Percentiles rank a stretch among this genome's conserved stretches.
These are phyloP conservation scores for Polydesmus complanatus DNA, from an alignment of 2,888 invertebrate species.

Conservation along the genomic window DNA sequence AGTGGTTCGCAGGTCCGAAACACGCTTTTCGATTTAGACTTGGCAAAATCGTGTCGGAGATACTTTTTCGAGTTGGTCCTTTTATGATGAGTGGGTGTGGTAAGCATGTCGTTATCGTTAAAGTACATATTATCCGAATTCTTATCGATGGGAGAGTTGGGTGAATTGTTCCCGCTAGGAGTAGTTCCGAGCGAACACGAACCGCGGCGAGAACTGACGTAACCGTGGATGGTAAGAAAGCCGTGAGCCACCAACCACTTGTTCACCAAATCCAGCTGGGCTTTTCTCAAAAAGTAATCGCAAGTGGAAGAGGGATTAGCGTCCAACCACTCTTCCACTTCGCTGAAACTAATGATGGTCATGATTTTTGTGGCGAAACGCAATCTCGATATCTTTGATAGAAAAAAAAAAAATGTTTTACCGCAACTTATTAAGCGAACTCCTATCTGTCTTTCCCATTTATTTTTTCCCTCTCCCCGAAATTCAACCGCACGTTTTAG, in stretches of 20 bases:
- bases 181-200: constrained; percentile 19
- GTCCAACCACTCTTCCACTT: constrained; percentile 39
- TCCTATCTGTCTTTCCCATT: no score
- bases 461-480: no score
- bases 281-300: constrained; percentile 37
- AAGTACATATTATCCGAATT: constrained; percentile 14
- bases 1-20: constrained; percentile 34
- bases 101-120: constrained; percentile 17
- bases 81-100: constrained; percentile 22
- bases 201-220: constrained; percentile 23
- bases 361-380: constrained; percentile 4
- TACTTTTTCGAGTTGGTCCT: constrained; percentile 37
- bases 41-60: constrained; percentile 38
- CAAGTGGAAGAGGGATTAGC: constrained; percentile 34
- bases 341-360: constrained; percentile 24
- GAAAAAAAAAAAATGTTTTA: no score
- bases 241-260: constrained; percentile 37
- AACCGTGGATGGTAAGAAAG: constrained; percentile 32
- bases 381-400: no score
- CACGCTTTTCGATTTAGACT: constrained; percentile 34
- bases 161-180: constrained; percentile 18
- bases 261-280: constrained; percentile 36
- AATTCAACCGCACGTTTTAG: no score
- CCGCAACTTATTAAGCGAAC: no score
- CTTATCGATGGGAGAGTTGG: constrained; percentile 16